These are phyloP conservation scores for Cynodonichthys magdalenae DNA, from an alignment of 2,797 vertebrate genomes.

Conservation along the genomic window DNA sequence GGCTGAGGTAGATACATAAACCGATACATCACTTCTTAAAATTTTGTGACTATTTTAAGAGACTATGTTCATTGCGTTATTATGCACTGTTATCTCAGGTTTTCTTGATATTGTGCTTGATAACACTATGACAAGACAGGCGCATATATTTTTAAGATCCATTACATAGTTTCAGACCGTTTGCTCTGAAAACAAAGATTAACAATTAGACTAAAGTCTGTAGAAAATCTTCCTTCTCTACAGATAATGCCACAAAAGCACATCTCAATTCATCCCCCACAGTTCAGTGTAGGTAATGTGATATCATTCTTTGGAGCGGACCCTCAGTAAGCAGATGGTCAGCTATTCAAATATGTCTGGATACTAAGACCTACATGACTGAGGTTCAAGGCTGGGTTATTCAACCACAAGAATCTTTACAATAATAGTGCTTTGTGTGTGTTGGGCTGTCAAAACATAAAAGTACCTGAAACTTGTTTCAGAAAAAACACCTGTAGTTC, in stretches of 20 bases:
- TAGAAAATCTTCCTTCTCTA: slow-evolving; percentile 6
- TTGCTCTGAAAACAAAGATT: neutral
- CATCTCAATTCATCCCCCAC: slow-evolving; percentile 44
- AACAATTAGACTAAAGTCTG: neutral
- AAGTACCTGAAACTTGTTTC: neutral
- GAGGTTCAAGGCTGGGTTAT: slow-evolving; percentile 20
- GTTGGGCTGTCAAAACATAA: slow-evolving; percentile 6
- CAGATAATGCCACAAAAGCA: slow-evolving; percentile 26
- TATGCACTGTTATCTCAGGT: too few species aligned
- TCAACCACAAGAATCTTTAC: slow-evolving; percentile 21
- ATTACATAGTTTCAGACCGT: neutral
- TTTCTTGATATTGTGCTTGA: too few species aligned
- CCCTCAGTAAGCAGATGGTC: slow-evolving; percentile 70
- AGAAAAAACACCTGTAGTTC: neutral
- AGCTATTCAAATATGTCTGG: slow-evolving; percentile 59
- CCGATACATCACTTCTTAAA: too few species aligned
- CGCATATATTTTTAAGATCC: neutral
- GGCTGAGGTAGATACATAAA: too few species aligned
- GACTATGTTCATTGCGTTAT: too few species aligned
- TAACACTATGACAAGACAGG: too few species aligned
- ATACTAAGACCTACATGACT: slow-evolving; percentile 34
- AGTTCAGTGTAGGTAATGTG: slow-evolving; percentile 63
- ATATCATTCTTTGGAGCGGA: slow-evolving; percentile 58
- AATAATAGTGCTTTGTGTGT: neutral
- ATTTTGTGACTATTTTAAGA: too few species aligned